Evolutionary conservation across 2,888 invertebrate species (phyloP).

Genomic region (Eumacrocentrus americanus): DNA sequence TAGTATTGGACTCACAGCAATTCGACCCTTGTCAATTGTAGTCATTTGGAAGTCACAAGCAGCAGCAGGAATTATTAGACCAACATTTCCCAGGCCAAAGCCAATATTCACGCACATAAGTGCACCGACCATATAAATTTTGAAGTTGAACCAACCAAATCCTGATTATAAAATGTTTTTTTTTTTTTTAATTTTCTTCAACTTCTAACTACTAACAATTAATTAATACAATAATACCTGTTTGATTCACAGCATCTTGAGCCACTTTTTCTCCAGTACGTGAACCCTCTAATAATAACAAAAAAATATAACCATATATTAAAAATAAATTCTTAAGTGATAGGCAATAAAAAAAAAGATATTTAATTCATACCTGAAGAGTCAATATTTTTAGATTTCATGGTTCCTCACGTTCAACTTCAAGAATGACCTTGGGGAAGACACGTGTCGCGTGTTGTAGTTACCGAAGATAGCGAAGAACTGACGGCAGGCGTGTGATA

Average conservation of each 20-base stretch:
- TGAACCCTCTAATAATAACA: neutral
- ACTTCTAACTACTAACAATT: neutral
- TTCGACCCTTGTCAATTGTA: constrained; percentile 78
- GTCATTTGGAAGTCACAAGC: constrained; percentile 83
- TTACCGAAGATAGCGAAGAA: too few relatives aligned
- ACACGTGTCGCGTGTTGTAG: neutral
- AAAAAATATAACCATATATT: neutral
- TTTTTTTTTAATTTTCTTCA: neutral
- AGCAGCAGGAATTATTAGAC: constrained; percentile 83
- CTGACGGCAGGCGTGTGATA: too few relatives aligned
- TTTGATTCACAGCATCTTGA: constrained; percentile 49
- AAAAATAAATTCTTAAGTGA: neutral
- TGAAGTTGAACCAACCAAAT: constrained; percentile 83
- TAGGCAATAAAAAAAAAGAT: too few relatives aligned
- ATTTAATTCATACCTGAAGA: too few relatives aligned
- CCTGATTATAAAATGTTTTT: constrained; percentile 65
- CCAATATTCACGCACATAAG: constrained; percentile 84
- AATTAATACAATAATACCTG: constrained; percentile 40
- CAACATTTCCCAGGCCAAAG: constrained; percentile 79
- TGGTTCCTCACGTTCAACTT: neutral
- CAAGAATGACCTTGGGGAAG: neutral
- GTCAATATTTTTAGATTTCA: neutral
- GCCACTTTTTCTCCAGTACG: constrained; percentile 41
- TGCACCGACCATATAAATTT: constrained; percentile 76
- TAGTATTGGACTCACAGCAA: constrained; percentile 79